phyloP scores from a whole-genome alignment of 2,113 vertebrate species.

The Cygnus atratus region DNA sequence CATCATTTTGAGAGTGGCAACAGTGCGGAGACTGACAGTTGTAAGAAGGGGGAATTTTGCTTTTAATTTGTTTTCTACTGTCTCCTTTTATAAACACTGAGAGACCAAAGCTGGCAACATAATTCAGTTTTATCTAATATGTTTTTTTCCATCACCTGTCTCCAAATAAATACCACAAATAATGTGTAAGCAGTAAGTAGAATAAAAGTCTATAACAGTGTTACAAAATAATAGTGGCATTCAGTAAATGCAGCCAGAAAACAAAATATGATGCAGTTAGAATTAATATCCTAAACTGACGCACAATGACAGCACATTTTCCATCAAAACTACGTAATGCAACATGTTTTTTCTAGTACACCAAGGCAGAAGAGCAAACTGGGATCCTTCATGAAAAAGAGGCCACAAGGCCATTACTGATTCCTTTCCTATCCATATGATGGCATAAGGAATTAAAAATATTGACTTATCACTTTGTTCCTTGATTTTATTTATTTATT shows the following conservation, averaged over 20 bases:
- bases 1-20: background rate
- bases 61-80: background rate
- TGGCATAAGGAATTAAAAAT: background rate
- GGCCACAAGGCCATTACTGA: rapidly evolving
- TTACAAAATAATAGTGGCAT: background rate
- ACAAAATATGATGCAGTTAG: background rate
- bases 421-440: background rate
- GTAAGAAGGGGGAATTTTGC: background rate
- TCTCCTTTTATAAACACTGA: background rate
- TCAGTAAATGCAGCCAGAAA: constrained; percentile 24
- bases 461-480: background rate
- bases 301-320: constrained; percentile 18
- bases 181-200: constrained; percentile 1
- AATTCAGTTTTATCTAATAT: constrained; percentile 7
- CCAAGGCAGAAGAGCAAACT: background rate
- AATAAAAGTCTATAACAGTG: background rate
- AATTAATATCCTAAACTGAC: background rate
- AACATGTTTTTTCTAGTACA: background rate
- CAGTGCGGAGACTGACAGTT: background rate
- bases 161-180: constrained; percentile 2
- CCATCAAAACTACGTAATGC: background rate
- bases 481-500: background rate
- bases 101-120: background rate
- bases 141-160: background rate
- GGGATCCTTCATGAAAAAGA: background rate